phyloP scores from a whole-genome alignment of 1,140 invertebrate genomes.

The Saccostrea echinata region DNA sequence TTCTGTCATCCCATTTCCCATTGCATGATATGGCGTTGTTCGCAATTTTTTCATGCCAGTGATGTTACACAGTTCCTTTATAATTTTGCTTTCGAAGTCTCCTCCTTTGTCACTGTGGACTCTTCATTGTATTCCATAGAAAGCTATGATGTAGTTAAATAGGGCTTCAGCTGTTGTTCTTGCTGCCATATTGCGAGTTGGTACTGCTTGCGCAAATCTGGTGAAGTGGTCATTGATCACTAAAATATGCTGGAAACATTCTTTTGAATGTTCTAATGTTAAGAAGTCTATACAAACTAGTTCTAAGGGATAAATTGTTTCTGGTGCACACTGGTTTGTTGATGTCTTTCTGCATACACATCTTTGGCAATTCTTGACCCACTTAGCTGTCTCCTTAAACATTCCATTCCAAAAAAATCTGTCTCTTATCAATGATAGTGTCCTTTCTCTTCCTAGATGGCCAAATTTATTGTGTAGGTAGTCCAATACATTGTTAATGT shows the following conservation, averaged over 20 bases:
- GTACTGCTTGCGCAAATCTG: constrained; percentile 10
- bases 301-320: constrained; percentile 27
- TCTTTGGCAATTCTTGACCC: constrained; percentile 40
- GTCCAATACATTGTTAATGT: background rate
- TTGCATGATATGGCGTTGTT: constrained; percentile 27
- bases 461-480: no score
- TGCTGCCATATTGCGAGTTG: no score
- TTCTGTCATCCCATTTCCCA: constrained; percentile 43
- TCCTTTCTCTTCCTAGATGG: no score
- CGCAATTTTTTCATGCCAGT: no score
- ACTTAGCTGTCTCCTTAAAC: constrained; percentile 34
- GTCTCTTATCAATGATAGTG: no score
- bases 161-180: no score
- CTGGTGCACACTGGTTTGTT: no score
- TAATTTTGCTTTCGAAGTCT: constrained; percentile 15
- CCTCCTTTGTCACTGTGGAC: constrained; percentile 39
- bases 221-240: constrained; percentile 52
- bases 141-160: background rate
- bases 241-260: constrained; percentile 40
- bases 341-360: constrained; percentile 47
- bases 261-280: constrained; percentile 35
- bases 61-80: constrained; percentile 21
- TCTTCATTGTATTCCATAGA: background rate
- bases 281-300: constrained; percentile 50
- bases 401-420: no score